Evolutionary conservation across 2,888 invertebrate genomes (phyloP).

Genomic region (Allophyes oxyacanthae): DNA sequence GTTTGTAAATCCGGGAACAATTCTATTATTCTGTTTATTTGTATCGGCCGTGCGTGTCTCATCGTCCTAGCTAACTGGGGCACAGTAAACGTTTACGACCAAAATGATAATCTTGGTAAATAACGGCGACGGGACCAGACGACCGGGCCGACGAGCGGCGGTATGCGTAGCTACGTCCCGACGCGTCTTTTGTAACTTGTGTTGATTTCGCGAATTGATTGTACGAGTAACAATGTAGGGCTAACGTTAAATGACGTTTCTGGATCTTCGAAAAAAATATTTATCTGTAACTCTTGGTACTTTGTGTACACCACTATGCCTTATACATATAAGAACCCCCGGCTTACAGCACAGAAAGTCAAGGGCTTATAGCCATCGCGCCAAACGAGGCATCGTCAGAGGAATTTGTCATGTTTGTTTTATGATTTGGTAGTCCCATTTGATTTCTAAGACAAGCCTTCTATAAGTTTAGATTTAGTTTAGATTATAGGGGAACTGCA

Average conservation of each 20-base stretch:
- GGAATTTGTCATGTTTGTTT: too few species aligned
- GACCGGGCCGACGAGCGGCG: constrained; percentile 17
- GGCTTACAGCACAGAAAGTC: too few species aligned
- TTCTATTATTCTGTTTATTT: constrained; percentile 65
- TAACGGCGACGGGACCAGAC: constrained; percentile 69
- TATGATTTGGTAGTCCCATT: too few species aligned
- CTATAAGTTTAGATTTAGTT: too few species aligned
- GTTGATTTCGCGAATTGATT: constrained; percentile 20
- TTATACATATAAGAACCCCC: too few species aligned
- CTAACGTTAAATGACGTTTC: not conserved
- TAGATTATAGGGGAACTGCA: too few species aligned
- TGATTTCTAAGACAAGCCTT: too few species aligned
- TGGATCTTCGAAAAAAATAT: too few species aligned
- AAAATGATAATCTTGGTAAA: constrained; percentile 77
- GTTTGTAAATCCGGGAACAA: constrained; percentile 41
- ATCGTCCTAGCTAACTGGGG: constrained; percentile 70
- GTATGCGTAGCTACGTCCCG: constrained; percentile 7
- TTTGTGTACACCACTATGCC: too few species aligned
- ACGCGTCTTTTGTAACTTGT: constrained; percentile 19
- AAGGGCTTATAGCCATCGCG: too few species aligned
- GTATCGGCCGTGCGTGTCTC: constrained; percentile 68
- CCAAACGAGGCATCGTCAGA: too few species aligned
- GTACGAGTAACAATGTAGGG: not conserved
- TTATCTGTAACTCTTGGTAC: too few species aligned
- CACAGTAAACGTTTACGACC: constrained; percentile 80